A percentile compares a stretch with the other conserved stretches of the same genome.
Conservation (phyloP, 2,888 invertebrate species). For the Acleris literana region DNA sequence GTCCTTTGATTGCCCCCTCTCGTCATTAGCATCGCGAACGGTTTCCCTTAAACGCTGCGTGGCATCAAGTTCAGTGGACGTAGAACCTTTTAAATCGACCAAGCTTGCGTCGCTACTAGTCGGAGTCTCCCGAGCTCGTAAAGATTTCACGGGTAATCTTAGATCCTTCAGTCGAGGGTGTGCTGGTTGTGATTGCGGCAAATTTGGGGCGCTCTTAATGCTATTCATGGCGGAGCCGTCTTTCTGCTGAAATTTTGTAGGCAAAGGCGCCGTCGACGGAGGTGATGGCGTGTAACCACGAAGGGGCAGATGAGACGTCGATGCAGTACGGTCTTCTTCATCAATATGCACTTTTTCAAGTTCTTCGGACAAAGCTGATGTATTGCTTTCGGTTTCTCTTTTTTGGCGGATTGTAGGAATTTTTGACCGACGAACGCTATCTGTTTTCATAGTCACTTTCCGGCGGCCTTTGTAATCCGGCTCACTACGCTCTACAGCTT, state of each 20-base stretch:
- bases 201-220: constrained; percentile 91
- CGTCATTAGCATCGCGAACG: constrained; percentile 86
- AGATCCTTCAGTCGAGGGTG: constrained; percentile 89
- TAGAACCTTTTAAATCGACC: constrained; percentile 84
- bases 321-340: constrained; percentile 80
- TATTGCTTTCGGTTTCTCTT: constrained; percentile 71
- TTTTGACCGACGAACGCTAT: constrained; percentile 83
- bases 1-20: constrained; percentile 87
- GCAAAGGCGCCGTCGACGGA: constrained; percentile 92
- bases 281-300: constrained; percentile 92
- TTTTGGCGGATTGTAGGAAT: constrained; percentile 84
- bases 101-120: constrained; percentile 86
- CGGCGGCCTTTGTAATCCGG: constrained; percentile 83
- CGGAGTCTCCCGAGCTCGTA: constrained; percentile 85
- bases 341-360: constrained; percentile 86
- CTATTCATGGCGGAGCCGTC: constrained; percentile 89
- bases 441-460: constrained; percentile 82
- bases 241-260: constrained; percentile 90
- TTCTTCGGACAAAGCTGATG: constrained; percentile 76
- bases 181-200: constrained; percentile 86
- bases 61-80: constrained; percentile 72
- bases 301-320: constrained; percentile 85
- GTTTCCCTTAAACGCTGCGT: constrained; percentile 80
- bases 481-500: constrained; percentile 77
- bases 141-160: constrained; percentile 88